Conservation (phyloP, 1,140 invertebrate species). For the Drosophila quadrilineata region DNA sequence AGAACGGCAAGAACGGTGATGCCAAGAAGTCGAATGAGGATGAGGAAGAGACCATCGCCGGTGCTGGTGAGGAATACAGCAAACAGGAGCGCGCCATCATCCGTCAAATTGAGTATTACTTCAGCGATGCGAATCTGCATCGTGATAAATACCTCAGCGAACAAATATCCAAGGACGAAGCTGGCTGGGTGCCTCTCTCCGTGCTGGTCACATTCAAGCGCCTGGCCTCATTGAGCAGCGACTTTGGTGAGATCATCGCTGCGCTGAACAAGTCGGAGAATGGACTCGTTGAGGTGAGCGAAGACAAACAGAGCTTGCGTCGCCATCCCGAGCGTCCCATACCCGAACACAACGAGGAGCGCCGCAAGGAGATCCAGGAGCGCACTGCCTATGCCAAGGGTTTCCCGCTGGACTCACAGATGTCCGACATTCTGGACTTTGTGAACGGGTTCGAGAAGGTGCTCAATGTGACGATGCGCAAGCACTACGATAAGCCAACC, state of each 20-base stretch:
- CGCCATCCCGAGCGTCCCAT: slow-evolving; percentile 89
- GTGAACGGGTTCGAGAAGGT: slow-evolving; percentile 87
- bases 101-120: slow-evolving; percentile 86
- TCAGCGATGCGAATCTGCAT: slow-evolving; percentile 92
- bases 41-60: slow-evolving; percentile 1
- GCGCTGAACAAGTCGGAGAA: slow-evolving; percentile 89
- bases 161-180: slow-evolving; percentile 89
- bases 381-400: slow-evolving; percentile 95
- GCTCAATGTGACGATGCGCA: slow-evolving; percentile 90
- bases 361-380: slow-evolving; percentile 88
- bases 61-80: slow-evolving; percentile 32
- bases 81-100: slow-evolving; percentile 84
- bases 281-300: slow-evolving; percentile 89
- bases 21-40: slow-evolving; percentile 28
- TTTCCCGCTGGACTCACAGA: slow-evolving; percentile 87
- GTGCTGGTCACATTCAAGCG: slow-evolving; percentile 94
- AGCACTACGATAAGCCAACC: slow-evolving; percentile 85
- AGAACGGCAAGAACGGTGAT: slow-evolving; percentile 51
- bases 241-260: slow-evolving; percentile 87
- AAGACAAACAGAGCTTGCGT: slow-evolving; percentile 91
- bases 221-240: slow-evolving; percentile 87
- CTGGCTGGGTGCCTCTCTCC: slow-evolving; percentile 94
- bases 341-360: slow-evolving; percentile 92
- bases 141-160: slow-evolving; percentile 94
- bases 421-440: slow-evolving; percentile 89